Conservation (phyloP, 2,888 invertebrate species). For the Hemistola chrysoprasaria region DNA sequence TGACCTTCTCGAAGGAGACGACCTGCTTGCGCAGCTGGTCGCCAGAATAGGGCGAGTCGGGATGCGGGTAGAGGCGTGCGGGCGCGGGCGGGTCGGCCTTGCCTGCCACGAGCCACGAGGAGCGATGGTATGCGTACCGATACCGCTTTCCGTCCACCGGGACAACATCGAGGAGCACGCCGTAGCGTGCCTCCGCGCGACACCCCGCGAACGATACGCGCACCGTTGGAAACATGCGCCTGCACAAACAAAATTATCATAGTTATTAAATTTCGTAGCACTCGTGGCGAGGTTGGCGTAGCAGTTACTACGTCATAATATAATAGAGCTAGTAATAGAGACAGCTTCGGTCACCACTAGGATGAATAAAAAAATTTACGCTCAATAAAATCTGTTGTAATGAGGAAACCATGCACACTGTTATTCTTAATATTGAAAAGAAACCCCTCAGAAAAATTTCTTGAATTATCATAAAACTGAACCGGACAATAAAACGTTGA, state of each 20-base stretch:
- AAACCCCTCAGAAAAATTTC: too few species aligned
- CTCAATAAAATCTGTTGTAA: too few species aligned
- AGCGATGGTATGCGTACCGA: constrained; percentile 98
- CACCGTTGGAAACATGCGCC: constrained; percentile 99
- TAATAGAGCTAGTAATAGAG: too few species aligned
- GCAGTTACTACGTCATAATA: constrained; percentile 24
- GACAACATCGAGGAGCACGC: constrained; percentile 97
- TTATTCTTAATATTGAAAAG: too few species aligned
- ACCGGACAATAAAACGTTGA: constrained; percentile 51
- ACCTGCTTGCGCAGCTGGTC: constrained; percentile 98
- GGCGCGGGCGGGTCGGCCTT: constrained; percentile 99
- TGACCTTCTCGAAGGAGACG: constrained; percentile 98
- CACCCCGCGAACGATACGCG: constrained; percentile 95
- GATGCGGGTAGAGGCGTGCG: constrained; percentile 96
- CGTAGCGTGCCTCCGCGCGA: constrained; percentile 92
- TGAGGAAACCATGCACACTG: too few species aligned
- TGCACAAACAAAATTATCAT: constrained; percentile 60
- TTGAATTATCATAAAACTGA: constrained; percentile 52
- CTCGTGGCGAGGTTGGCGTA: constrained; percentile 11
- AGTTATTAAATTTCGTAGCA: constrained; percentile 18
- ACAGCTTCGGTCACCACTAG: too few species aligned
- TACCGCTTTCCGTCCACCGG: constrained; percentile 98
- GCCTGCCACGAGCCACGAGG: constrained; percentile 98
- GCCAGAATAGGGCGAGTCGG: constrained; percentile 97
- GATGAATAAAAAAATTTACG: too few species aligned